Percentiles rank a stretch among this genome's conserved stretches.
These are phyloP conservation scores for Tribolium castaneum DNA, from an alignment of 1,140 invertebrate genomes.

Conservation along the genomic window DNA sequence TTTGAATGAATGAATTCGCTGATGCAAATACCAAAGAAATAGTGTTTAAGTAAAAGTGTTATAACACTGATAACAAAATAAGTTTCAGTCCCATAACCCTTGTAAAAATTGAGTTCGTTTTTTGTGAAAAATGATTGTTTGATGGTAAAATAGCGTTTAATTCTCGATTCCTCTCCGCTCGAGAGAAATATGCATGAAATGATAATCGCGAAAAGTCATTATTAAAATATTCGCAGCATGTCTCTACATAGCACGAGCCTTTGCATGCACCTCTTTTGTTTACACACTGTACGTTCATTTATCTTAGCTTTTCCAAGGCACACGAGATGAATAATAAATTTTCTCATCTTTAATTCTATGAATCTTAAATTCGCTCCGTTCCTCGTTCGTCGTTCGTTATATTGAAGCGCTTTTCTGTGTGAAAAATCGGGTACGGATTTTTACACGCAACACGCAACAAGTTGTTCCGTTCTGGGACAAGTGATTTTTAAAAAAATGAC, in stretches of 20 bases:
- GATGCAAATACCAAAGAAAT: too few species aligned
- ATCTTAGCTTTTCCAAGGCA: constrained; percentile 60
- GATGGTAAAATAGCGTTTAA: too few species aligned
- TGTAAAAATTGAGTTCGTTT: too few species aligned
- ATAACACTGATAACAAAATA: too few species aligned
- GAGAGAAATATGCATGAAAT: constrained; percentile 31
- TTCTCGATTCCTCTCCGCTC: not conserved
- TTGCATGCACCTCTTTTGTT: constrained; percentile 48
- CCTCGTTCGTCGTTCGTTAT: not conserved
- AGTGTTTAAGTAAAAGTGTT: too few species aligned
- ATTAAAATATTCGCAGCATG: constrained; percentile 34
- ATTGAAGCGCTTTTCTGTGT: too few species aligned
- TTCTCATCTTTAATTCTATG: constrained; percentile 63
- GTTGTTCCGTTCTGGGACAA: not conserved
- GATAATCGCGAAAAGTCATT: constrained; percentile 35
- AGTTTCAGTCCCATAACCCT: not conserved
- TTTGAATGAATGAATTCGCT: too few species aligned
- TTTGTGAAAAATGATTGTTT: too few species aligned
- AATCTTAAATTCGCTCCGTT: constrained; percentile 59
- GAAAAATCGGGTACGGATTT: constrained; percentile 7
- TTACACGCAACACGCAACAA: constrained; percentile 27
- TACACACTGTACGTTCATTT: constrained; percentile 54
- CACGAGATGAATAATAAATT: constrained; percentile 60
- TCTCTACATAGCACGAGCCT: constrained; percentile 5
- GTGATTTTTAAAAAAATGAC: not conserved